These are phyloP conservation scores for Acrocyrtus sp. DNA, from an alignment of 2,888 invertebrate genomes.

Conservation along the genomic window DNA sequence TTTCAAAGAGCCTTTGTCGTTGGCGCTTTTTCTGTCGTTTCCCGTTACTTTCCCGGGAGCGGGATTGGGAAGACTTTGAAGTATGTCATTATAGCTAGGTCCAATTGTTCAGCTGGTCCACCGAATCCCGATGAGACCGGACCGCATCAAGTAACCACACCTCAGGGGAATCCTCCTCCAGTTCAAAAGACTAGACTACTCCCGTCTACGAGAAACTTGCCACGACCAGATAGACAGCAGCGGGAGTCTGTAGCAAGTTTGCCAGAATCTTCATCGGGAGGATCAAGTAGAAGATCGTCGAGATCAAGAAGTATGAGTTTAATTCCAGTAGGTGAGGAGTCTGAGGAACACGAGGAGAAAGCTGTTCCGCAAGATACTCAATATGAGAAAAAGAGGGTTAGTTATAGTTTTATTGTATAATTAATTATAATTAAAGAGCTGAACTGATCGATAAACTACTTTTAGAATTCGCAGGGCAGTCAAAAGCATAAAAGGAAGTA, in stretches of 20 bases:
- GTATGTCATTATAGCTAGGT: slow-evolving; percentile 50
- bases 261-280: slow-evolving; percentile 43
- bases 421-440: background rate
- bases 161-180: background rate
- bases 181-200: background rate
- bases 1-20: slow-evolving; percentile 34
- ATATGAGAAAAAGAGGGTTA: background rate
- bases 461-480: background rate
- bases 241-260: background rate
- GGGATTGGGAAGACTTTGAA: slow-evolving; percentile 48
- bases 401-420: background rate
- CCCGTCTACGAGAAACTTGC: background rate
- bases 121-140: background rate
- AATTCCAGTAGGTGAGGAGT: slow-evolving; percentile 1
- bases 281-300: slow-evolving; percentile 38
- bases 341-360: slow-evolving; percentile 6
- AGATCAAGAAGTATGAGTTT: slow-evolving; percentile 40
- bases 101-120: background rate
- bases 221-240: background rate
- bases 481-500: slow-evolving; percentile 64
- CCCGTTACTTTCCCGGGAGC: no score
- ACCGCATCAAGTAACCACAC: no score
- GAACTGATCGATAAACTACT: background rate
- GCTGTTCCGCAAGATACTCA: no score
- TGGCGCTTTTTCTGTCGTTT: no score